Evolutionary conservation across 1,140 invertebrate species (phyloP).

Genomic region (Leptinotarsa lineolata): DNA sequence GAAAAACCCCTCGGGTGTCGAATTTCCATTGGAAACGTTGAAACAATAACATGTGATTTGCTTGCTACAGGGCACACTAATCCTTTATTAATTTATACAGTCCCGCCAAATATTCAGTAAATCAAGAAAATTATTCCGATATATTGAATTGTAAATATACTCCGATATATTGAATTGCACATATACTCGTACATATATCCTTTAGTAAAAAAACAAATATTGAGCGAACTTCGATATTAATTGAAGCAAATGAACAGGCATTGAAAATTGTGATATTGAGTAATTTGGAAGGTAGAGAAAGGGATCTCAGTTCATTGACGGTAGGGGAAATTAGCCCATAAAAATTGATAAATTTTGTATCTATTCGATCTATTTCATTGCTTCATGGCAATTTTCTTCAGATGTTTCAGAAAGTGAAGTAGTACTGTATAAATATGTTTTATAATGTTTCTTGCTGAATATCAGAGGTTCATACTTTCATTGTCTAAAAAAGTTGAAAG

Average conservation of each 20-base stretch:
- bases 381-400: too few relatives aligned
- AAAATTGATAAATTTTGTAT: too few relatives aligned
- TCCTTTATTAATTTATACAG: constrained; percentile 4
- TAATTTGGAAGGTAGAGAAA: too few relatives aligned
- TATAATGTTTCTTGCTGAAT: too few relatives aligned
- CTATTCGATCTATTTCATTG: too few relatives aligned
- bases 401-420: too few relatives aligned
- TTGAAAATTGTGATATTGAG: background rate
- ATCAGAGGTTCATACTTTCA: too few relatives aligned
- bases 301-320: background rate
- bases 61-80: background rate
- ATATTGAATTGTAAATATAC: background rate
- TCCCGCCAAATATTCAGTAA: background rate
- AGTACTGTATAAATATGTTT: too few relatives aligned
- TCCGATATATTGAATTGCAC: too few relatives aligned
- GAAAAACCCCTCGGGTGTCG: constrained; percentile 1
- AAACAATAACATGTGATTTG: constrained; percentile 1
- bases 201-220: background rate
- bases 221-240: background rate
- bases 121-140: background rate
- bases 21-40: background rate
- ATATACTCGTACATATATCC: background rate
- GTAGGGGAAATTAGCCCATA: too few relatives aligned
- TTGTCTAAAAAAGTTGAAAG: too few relatives aligned
- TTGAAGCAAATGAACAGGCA: background rate